Base-by-base conservation (phyloP, 2,113 vertebrate species). In the Hypocryptadius cinnamomeus region DNA sequence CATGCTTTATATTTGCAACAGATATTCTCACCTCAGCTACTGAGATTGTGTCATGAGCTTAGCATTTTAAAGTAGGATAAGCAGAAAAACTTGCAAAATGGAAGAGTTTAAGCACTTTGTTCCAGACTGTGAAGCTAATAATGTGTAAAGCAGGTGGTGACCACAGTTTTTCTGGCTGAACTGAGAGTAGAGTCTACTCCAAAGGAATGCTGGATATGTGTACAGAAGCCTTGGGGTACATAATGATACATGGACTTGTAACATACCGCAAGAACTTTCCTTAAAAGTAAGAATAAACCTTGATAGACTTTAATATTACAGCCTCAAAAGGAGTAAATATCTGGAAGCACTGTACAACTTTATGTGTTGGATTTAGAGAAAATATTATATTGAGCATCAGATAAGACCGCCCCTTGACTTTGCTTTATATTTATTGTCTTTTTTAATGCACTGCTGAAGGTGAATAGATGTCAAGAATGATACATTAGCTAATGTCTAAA, bases 391-490 rank as follows among this genome's bases (percentile, higher is more conserved):
- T 57, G n/a, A 56, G 15, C 42, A 42, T 69, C 42, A 77, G 39
- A 69, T 61, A 81, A 87, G n/a, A 57, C 61, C 28, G 1, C 48
- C 64, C 71, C 69, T 83, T 86, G 72, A 90, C 79, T 85, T 87
- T 68, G 4, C 31, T 74, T 84, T 78, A 76, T 64, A 80, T 87
- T 83, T 87, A 80, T 45, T 83, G 37, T 78, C 33, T 74, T 88
- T 68, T 93, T 90, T 89, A 91, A 78, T 79, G 64, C 47, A 56
- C 65, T 53, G 16, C 28, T 94, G 78, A 96, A 97, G 87, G 87
- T 96, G 93, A 96, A 87, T 73, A 74, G 80, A 84, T 86, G 91
- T 96, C 96, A 96, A 79, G 71, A 96, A 94, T 94, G 91, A 96
- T 96, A 84, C 54, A 96, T 96, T 96, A 92, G 74, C 80, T 93